Percentiles rank a stretch among this genome's conserved stretches.
Conservation (phyloP, 2,888 invertebrate species). For the Morpho helenor region DNA sequence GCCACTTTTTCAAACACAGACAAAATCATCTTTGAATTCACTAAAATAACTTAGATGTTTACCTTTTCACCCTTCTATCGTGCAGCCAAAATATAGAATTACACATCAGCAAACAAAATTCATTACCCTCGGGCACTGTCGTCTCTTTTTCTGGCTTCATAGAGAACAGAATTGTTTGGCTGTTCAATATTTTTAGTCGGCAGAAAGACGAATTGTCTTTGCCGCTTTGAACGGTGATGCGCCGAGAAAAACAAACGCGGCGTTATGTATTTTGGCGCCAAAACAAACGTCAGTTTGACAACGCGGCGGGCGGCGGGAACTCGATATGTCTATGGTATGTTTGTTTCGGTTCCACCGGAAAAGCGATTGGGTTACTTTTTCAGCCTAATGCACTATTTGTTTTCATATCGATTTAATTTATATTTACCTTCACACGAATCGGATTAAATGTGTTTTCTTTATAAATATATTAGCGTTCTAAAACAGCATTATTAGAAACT, state of each 20-base stretch:
- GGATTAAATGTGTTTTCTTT: constrained; percentile 17
- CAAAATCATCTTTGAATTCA: constrained; percentile 64
- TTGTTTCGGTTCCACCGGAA: constrained; percentile 72
- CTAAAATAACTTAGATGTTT: constrained; percentile 75
- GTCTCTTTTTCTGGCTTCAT: constrained; percentile 28
- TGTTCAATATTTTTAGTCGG: constrained; percentile 28
- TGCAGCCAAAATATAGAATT: constrained; percentile 75
- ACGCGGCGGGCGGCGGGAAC: constrained; percentile 76
- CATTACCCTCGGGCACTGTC: constrained; percentile 8
- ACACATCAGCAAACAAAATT: constrained; percentile 53
- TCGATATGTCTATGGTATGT: constrained; percentile 67
- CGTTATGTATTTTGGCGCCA: constrained; percentile 79
- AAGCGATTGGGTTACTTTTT: constrained; percentile 69
- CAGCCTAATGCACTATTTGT: constrained; percentile 41
- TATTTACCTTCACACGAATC: constrained; percentile 27
- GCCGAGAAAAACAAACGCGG: constrained; percentile 75
- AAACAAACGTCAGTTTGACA: constrained; percentile 78
- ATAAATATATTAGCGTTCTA: constrained; percentile 10
- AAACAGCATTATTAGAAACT: background rate
- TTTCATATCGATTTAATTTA: constrained; percentile 32
- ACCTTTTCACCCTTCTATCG: constrained; percentile 76
- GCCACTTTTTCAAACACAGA: constrained; percentile 69
- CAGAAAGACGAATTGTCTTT: constrained; percentile 42
- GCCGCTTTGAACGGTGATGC: constrained; percentile 56
- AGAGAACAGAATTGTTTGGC: constrained; percentile 40